A percentile compares a stretch with the other conserved stretches of the same genome.
Evolutionary conservation across 2,888 invertebrate genomes (phyloP).

Genomic region (Andrena bucephala): DNA sequence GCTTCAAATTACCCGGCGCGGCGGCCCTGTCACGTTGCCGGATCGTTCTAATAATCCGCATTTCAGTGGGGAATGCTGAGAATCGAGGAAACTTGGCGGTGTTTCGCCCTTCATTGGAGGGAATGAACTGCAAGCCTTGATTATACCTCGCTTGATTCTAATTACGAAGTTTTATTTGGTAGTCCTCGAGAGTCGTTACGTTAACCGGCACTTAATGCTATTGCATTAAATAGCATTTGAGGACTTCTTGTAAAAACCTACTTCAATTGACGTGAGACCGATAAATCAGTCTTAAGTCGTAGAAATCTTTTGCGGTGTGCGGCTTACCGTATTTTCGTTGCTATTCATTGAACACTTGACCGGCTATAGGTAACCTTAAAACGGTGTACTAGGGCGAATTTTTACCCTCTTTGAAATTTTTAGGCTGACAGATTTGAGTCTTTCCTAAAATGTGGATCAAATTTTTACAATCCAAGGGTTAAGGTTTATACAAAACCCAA

Average conservation of each 20-base stretch:
- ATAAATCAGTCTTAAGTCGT: conserved; percentile 39
- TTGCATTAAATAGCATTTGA: conserved; percentile 61
- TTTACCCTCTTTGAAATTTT: too few relatives aligned
- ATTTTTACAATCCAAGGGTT: too few relatives aligned
- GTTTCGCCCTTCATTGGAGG: conserved; percentile 20
- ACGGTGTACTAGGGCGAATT: too few relatives aligned
- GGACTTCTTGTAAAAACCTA: conserved; percentile 58
- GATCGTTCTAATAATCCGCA: not conserved
- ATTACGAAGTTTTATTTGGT: conserved; percentile 61
- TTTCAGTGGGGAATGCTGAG: not conserved
- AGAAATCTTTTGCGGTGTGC: not conserved
- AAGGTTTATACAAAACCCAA: too few relatives aligned
- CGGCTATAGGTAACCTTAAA: too few relatives aligned
- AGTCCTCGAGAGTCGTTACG: conserved; percentile 55
- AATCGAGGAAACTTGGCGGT: not conserved
- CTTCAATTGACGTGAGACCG: conserved; percentile 65
- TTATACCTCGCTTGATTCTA: conserved; percentile 53
- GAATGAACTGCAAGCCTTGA: conserved; percentile 50
- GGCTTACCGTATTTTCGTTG: not conserved
- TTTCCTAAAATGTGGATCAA: too few relatives aligned
- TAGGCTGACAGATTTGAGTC: too few relatives aligned
- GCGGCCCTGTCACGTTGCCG: not conserved
- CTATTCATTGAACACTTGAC: too few relatives aligned
- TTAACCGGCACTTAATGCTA: conserved; percentile 64
- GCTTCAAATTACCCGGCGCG: not conserved